These are phyloP conservation scores for Virgularia gustaviana DNA, from an alignment of 92 coral and sea anemone species.

Conservation along the genomic window DNA sequence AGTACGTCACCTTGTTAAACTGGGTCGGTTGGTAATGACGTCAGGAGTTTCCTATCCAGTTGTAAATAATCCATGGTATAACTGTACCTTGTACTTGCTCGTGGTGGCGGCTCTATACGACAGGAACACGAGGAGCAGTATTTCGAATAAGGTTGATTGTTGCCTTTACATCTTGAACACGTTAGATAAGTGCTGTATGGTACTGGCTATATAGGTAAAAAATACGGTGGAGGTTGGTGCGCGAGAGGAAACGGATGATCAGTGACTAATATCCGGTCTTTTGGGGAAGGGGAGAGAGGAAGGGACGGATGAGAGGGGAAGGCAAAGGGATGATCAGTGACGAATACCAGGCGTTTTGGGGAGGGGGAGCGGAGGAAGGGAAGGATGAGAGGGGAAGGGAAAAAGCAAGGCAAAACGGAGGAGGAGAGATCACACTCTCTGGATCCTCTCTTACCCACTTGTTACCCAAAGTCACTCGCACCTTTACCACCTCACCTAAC, in stretches of 20 bases:
- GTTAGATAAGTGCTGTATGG: slow-evolving; percentile 32
- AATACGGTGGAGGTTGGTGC: background rate
- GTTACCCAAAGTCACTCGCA: too few relatives aligned
- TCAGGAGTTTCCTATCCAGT: background rate
- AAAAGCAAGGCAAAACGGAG: background rate
- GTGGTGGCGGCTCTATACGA: slow-evolving; percentile 87
- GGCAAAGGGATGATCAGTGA: background rate
- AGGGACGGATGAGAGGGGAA: background rate
- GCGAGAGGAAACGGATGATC: background rate
- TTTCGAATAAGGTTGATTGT: slow-evolving; percentile 35
- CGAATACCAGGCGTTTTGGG: background rate
- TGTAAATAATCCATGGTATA: background rate
- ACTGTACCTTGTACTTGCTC: slow-evolving; percentile 51
- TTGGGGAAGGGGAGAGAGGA: background rate
- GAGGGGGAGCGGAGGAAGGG: background rate
- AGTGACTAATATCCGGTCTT: background rate
- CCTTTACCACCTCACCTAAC: too few relatives aligned
- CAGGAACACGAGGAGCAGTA: slow-evolving; percentile 91
- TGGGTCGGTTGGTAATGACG: too few relatives aligned
- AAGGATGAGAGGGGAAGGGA: background rate
- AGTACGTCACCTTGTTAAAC: too few relatives aligned
- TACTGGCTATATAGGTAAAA: slow-evolving; percentile 8
- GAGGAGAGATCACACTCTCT: too few relatives aligned
- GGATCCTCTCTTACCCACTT: too few relatives aligned
- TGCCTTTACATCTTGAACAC: slow-evolving; percentile 35